Evolutionary conservation across 2,888 invertebrate genomes (phyloP), one percentile per base, ranked within the genome.

Genomic region (Augiades crinisus): DNA sequence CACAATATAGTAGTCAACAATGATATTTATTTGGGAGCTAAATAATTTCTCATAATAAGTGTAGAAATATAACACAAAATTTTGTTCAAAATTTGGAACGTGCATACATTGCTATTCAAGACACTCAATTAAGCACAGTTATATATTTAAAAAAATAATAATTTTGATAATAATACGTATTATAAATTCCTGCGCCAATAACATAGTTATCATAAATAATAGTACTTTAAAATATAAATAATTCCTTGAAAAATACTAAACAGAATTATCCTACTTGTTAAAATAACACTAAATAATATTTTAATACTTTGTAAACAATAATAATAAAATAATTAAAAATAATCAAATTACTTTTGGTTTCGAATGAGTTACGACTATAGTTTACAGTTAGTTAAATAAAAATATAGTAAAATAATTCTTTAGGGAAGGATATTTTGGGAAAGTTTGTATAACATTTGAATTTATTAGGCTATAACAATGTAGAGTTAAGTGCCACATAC

Each of bases 21-120:
- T 83, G 72, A 84, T 87, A 88, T 88, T 87, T 88, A 87, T 87
- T 88, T 81, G 72, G 69, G 83, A 82, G 75, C 78, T 79, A 77
- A 78, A 75, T 72, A 75, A 73, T 67, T 75, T 78, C 72, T 66
- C 72, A 68, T 69, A 65, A 70, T 65, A 75, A 67, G 63, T 75
- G 68, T 75, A 77, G 67, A 77, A 77, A 78, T 78, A 71, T 72
- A 83, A 83, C 75, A 71, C 71, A 57, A 72, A 64, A 70, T 70
- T 68, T 69, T 66, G 66, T 72, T 68, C 64, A 74, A 69, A 68
- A 70, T 75, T 71, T 75, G 65, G 72, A 73, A 75, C 69, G 72
- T 76, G 74, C 72, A 68, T 65, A 62, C 68, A 62, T 67, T 34
- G 3, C n/a, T 41, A 27, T 30, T 34, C 24, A 40, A 40, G 21